Conservation (phyloP, 2,888 invertebrate species). For the Argyresthia albistria region DNA sequence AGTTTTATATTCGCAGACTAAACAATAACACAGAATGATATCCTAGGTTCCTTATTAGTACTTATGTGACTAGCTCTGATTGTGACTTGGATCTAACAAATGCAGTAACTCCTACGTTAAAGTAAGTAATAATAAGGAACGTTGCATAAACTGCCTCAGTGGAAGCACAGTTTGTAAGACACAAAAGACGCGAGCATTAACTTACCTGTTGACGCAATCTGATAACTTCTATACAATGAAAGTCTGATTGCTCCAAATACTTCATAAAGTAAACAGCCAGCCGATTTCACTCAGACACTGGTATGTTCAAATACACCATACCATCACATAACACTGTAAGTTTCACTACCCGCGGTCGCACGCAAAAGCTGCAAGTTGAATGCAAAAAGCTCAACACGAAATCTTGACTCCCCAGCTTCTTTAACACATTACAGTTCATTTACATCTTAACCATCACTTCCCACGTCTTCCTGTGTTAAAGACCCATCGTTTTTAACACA, state of each 20-base stretch:
- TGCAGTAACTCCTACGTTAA: no score
- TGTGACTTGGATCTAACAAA: no score
- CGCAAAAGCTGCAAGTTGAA: slow-evolving; percentile 12
- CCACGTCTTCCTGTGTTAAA: no score
- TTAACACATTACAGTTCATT: not conserved
- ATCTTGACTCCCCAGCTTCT: not conserved
- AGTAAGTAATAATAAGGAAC: no score
- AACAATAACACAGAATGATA: no score
- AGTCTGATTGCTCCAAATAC: slow-evolving; percentile 38
- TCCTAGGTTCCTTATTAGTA: no score
- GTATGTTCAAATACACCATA: slow-evolving; percentile 12
- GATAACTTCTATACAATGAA: slow-evolving; percentile 50
- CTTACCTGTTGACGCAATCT: slow-evolving; percentile 55
- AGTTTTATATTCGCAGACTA: no score
- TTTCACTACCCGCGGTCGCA: slow-evolving; percentile 1
- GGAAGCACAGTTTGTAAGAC: slow-evolving; percentile 13
- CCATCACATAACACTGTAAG: slow-evolving; percentile 24
- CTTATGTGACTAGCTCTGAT: no score
- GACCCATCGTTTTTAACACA: no score
- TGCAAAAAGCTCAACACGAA: slow-evolving; percentile 18
- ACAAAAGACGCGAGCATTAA: slow-evolving; percentile 25
- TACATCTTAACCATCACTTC: no score
- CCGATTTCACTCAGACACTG: slow-evolving; percentile 34
- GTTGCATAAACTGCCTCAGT: not conserved
- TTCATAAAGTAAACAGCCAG: slow-evolving; percentile 27